Percentiles rank a stretch among this genome's conserved stretches.
phyloP scores from a whole-genome alignment of 2,113 vertebrate species.

The Orthonyx spaldingii region DNA sequence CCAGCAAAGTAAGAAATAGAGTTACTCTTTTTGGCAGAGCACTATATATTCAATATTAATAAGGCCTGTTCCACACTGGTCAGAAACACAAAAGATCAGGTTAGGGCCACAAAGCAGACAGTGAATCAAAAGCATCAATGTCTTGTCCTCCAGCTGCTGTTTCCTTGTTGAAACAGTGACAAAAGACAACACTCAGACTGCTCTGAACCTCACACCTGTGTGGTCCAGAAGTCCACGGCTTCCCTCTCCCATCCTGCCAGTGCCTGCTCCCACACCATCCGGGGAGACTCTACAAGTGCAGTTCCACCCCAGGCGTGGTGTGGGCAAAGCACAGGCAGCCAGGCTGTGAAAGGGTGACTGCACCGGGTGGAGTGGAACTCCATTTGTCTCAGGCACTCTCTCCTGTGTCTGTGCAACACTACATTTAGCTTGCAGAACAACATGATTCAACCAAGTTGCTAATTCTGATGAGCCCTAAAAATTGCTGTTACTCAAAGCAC shows the following conservation, averaged over 20 bases:
- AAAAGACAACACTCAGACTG: background rate
- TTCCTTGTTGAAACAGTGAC: background rate
- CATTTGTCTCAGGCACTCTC: background rate
- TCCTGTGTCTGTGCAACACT: background rate
- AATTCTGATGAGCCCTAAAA: background rate
- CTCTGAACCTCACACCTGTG: background rate
- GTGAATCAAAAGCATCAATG: background rate
- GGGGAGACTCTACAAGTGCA: rapidly evolving
- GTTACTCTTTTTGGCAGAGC: background rate
- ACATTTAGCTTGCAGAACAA: background rate
- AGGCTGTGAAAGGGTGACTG: rapidly evolving
- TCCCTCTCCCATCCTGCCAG: background rate
- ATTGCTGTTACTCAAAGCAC: rapidly evolving
- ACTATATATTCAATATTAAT: background rate
- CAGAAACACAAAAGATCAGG: background rate
- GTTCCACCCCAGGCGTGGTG: background rate
- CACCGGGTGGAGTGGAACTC: background rate
- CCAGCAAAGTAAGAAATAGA: background rate
- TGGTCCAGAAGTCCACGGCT: rapidly evolving
- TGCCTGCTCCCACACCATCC: background rate
- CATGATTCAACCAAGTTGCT: background rate
- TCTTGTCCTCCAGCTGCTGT: rapidly evolving
- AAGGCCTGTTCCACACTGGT: background rate
- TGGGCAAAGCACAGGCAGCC: rapidly evolving
- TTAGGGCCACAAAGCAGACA: background rate